Percentiles rank a stretch among this genome's conserved stretches.
Evolutionary conservation across 2,797 vertebrate species (phyloP).

Genomic region (Crypturellus tataupa): DNA sequence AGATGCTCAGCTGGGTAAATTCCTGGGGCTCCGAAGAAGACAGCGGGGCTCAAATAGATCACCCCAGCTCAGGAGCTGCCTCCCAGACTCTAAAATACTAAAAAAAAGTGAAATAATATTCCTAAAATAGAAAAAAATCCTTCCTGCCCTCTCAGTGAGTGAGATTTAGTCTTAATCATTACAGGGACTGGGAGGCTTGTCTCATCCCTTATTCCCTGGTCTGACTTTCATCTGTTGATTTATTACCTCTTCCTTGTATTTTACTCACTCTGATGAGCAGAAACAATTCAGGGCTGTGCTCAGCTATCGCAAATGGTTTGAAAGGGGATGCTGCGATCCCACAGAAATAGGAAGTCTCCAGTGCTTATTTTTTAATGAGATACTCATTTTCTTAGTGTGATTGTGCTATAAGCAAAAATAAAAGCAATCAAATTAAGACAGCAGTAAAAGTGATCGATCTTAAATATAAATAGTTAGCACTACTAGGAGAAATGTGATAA

Average conservation of each 20-base stretch:
- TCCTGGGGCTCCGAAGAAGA: neutral
- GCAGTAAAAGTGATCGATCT: neutral
- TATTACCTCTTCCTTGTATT: neutral
- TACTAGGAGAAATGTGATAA: neutral
- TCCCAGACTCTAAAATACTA: neutral
- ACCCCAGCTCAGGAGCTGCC: neutral
- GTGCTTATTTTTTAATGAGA: neutral
- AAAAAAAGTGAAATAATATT: neutral
- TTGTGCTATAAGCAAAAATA: neutral
- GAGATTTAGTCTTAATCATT: neutral
- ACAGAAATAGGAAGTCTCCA: neutral
- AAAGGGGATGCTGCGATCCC: neutral
- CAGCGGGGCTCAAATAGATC: neutral
- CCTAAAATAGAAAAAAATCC: neutral
- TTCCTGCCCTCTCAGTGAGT: neutral
- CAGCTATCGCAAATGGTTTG: neutral
- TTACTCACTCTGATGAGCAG: neutral
- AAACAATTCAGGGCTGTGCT: neutral
- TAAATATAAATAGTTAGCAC: neutral
- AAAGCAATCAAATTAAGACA: neutral
- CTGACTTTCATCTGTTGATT: neutral
- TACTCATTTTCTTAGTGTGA: neutral
- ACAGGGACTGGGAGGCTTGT: neutral
- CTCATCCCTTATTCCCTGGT: neutral
- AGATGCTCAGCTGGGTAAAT: neutral